Evolutionary conservation across 2,797 vertebrate genomes (phyloP), one percentile per base, ranked within the genome.

Genomic region (Bovichtus variegatus): DNA sequence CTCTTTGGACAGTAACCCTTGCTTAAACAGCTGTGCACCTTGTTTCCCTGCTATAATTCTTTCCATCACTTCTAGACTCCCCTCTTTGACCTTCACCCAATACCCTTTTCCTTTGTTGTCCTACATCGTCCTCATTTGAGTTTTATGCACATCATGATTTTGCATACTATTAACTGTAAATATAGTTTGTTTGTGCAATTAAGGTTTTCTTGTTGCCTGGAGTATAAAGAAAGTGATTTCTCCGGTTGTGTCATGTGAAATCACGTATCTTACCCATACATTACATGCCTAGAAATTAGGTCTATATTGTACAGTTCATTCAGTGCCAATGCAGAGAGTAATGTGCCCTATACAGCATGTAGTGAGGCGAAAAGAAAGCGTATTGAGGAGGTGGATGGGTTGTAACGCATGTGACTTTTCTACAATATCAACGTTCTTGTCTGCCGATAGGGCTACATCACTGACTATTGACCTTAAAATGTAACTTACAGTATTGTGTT

Each of bases 1-100:
- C 72, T 69, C 74, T 70, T 80, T 82, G 59, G 74, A 87, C 66
- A 41, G 49, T 55, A 70, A 59, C 63, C 64, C 58, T 46, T 70
- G 47, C 78, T 78, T 65, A 75, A 90, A 82, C 82, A 87, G 70
- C 85, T 87, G 67, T 0, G n/a, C 75, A 89, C 81, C 80, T 87
- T 81, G 73, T 85, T 85, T 80, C 29, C 62, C 59, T 68, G n/a
- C 64, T 86, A 82, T 84, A 81, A 77, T 66, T 59, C 25, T 59
- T 81, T 71, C 50, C 59, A 74, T 76, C 65, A 60, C 49, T n/a
- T 46, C 50, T 49, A 11, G 25, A 16, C 61, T 18, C 44, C 55
- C 60, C 58, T 3, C 21, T 71, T 74, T 87, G 76, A 84, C 78
- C 82, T 86, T 85, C 31, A 70, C 58, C 15, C 46, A 21, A 54